These are phyloP conservation scores for Toxostoma redivivum DNA, from an alignment of 2,113 vertebrate genomes.

Conservation along the genomic window DNA sequence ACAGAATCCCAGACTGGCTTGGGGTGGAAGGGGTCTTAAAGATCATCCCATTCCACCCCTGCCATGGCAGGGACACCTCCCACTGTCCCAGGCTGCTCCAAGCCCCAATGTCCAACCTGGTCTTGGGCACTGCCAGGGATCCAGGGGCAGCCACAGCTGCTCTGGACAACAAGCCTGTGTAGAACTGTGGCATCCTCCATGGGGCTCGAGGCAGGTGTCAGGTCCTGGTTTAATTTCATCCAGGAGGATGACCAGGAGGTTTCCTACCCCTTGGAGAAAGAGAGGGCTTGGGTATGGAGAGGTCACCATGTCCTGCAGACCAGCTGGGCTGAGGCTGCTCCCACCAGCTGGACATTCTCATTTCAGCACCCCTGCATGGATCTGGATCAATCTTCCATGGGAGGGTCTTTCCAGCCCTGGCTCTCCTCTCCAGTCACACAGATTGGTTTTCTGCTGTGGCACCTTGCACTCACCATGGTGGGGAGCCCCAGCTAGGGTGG, in stretches of 20 bases:
- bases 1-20: neutral
- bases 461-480: neutral
- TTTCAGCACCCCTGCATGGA: neutral
- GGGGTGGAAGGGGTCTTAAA: neutral
- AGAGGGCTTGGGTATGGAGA: neutral
- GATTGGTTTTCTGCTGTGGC: neutral
- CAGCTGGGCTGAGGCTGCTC: neutral
- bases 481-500: neutral
- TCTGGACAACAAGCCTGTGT: neutral
- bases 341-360: neutral
- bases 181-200: neutral
- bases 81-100: neutral
- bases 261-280: neutral
- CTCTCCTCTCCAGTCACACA: neutral
- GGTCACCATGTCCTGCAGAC: neutral
- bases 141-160: neutral
- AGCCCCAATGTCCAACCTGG: neutral
- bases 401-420: neutral
- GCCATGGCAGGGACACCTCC: neutral
- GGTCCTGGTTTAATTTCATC: neutral
- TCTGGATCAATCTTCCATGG: neutral
- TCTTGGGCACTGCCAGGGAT: rapidly evolving
- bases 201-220: rapidly evolving
- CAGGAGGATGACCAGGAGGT: neutral
- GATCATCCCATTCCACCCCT: neutral